Percentiles rank a stretch among this genome's conserved stretches.
phyloP scores from a whole-genome alignment of 2,888 invertebrate species.

The Ashinkailepas kermadecensis region DNA sequence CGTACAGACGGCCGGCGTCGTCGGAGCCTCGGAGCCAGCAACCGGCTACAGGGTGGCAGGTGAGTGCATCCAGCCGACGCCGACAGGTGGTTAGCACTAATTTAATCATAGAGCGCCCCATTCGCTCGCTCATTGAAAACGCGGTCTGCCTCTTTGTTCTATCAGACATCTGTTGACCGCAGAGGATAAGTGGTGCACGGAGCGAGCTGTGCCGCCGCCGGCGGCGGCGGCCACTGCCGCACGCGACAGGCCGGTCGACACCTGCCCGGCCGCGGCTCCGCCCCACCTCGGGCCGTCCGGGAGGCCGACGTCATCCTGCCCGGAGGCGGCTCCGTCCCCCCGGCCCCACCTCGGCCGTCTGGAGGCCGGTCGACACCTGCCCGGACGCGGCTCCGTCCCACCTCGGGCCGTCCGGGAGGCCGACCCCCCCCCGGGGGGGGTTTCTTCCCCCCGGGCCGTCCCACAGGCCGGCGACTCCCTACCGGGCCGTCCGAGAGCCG shows the following conservation, averaged over 20 bases:
- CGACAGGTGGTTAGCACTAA: slow-evolving; percentile 19
- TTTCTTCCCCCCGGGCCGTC: too few species aligned
- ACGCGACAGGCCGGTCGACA: background rate
- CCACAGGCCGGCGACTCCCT: too few species aligned
- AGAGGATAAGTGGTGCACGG: background rate
- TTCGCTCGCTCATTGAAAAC: background rate
- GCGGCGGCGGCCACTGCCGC: background rate
- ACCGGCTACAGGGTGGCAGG: background rate
- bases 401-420: too few species aligned
- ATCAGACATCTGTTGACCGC: background rate
- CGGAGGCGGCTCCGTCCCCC: background rate
- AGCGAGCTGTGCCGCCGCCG: background rate
- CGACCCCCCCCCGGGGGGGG: too few species aligned
- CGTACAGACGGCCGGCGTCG: too few species aligned
- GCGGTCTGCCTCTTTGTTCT: background rate
- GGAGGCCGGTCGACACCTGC: background rate
- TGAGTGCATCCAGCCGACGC: background rate
- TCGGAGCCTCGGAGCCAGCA: too few species aligned
- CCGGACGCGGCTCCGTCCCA: too few species aligned
- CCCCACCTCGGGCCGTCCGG: background rate
- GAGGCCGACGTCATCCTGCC: background rate
- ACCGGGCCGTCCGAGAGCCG: too few species aligned
- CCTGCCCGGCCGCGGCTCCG: background rate
- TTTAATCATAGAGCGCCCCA: background rate
- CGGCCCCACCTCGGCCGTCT: background rate